Evolutionary conservation across 2,797 vertebrate genomes (phyloP).

Genomic region (Sarcoramphus papa): DNA sequence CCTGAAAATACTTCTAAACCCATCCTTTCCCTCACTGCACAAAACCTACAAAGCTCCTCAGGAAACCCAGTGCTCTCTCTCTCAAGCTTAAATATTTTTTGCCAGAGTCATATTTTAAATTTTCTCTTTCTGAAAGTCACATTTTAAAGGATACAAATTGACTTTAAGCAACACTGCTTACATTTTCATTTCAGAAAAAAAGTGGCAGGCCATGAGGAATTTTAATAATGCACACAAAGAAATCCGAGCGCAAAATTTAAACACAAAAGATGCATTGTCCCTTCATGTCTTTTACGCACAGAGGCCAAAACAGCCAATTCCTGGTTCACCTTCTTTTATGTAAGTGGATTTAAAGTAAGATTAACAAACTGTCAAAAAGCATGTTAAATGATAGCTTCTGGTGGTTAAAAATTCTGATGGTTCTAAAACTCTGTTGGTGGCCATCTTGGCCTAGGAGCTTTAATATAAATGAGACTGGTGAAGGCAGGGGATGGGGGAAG

Average conservation of each 20-base stretch:
- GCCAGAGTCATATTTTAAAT: not conserved
- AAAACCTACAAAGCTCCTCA: not conserved
- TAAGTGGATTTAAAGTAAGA: slow-evolving; percentile 66
- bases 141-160: not conserved
- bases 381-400: slow-evolving; percentile 49
- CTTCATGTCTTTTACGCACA: slow-evolving; percentile 17
- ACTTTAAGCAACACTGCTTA: not conserved
- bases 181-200: slow-evolving; percentile 38
- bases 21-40: not conserved
- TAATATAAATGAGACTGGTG: slow-evolving; percentile 34
- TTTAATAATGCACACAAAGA: slow-evolving; percentile 66
- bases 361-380: slow-evolving; percentile 62
- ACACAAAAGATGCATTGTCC: slow-evolving; percentile 52
- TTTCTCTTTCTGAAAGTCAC: not conserved
- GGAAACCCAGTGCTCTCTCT: not conserved
- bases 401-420: slow-evolving; percentile 48
- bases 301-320: not conserved
- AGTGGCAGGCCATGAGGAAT: slow-evolving; percentile 4
- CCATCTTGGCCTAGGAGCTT: slow-evolving; percentile 52
- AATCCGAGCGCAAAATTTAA: slow-evolving; percentile 60
- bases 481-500: slow-evolving; percentile 9
- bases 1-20: not conserved
- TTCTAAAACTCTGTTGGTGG: slow-evolving; percentile 65
- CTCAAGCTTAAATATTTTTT: not conserved
- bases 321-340: slow-evolving; percentile 53